Evolutionary conservation across 1,140 invertebrate species (phyloP), one percentile per base, ranked within the genome.

Genomic region (Thalassaphorura encarpata): DNA sequence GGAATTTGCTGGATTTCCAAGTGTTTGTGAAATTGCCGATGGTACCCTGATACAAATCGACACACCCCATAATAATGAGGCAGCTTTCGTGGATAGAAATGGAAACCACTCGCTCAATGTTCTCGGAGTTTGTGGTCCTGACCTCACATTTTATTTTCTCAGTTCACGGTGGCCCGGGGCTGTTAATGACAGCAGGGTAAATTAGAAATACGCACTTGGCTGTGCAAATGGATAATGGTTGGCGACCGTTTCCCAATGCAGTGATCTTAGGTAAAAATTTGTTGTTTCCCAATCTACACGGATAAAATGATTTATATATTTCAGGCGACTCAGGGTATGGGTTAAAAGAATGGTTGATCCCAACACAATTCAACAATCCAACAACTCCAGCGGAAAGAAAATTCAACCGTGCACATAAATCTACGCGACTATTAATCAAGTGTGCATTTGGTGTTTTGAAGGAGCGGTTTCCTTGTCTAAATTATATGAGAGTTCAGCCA

Each of bases 1-100:
- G 6, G 4, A 19, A 15, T 24, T 4, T 15, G 54, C 29, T 27
- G 46, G 54, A 41, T 40, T 56, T 40, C 45, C 45, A 1, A 6
- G 3, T 21, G 42, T 45, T 8, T 18, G 31, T 27, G 45, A 56
- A 29, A 45, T 43, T 45, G 48, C 52, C 19, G 64, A 62, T 55
- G 64, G 62, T 8, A 65, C 66, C 4, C 41, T 67, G n/a, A 63
- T 68, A 13, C 57, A 65, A 18, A 64, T 67, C 39, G 57, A 60
- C 41, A 54, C 58, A 2, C 67, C 67, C 19, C 19, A 15, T 15
- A 15, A 46, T 15, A 47, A 66, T 48, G 63, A 67, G 52, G 59
- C 58, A 19, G 36, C 27, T 21, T 65, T 58, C 60, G 66, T 68
- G 3, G 61, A 67, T 54, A 55, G 64, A 16, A 54, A 67, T 55